Conservation (phyloP, 2,113 vertebrate genomes). For the Pao palembangensis region DNA sequence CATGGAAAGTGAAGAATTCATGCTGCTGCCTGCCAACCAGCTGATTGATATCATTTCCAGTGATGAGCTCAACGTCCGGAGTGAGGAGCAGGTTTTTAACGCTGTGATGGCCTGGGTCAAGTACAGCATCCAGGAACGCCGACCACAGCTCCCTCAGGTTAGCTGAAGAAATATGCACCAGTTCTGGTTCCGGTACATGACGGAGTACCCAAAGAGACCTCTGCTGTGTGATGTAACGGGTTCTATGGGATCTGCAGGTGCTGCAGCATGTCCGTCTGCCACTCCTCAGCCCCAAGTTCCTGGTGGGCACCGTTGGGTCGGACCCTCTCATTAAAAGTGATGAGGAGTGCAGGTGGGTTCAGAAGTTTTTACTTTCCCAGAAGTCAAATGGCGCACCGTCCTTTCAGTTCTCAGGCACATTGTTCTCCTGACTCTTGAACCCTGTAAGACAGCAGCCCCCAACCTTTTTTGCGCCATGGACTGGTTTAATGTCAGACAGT, state of each 20-base stretch:
- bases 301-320: slow-evolving; percentile 96
- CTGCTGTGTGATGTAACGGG: background rate
- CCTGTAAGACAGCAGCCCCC: too few relatives aligned
- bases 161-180: background rate
- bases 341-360: slow-evolving; percentile 90
- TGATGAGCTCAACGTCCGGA: slow-evolving; percentile 95
- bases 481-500: too few relatives aligned
- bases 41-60: slow-evolving; percentile 99
- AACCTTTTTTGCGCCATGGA: too few relatives aligned
- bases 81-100: slow-evolving; percentile 97
- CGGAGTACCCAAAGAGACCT: too few relatives aligned
- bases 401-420: too few relatives aligned
- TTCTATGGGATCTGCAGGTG: slow-evolving; percentile 74
- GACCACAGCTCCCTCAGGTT: slow-evolving; percentile 95
- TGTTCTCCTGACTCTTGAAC: too few relatives aligned
- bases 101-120: slow-evolving; percentile 99
- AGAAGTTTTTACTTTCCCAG: background rate
- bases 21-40: slow-evolving; percentile 97
- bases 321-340: slow-evolving; percentile 99
- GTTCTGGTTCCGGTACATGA: background rate
- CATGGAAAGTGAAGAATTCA: slow-evolving; percentile 99
- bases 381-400: background rate
- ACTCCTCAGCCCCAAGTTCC: slow-evolving; percentile 94
- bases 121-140: slow-evolving; percentile 96
- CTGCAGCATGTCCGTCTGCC: slow-evolving; percentile 94